phyloP scores from a whole-genome alignment of 37 sponge, comb jelly and placozoan species.

The Bolinopsis microptera region DNA sequence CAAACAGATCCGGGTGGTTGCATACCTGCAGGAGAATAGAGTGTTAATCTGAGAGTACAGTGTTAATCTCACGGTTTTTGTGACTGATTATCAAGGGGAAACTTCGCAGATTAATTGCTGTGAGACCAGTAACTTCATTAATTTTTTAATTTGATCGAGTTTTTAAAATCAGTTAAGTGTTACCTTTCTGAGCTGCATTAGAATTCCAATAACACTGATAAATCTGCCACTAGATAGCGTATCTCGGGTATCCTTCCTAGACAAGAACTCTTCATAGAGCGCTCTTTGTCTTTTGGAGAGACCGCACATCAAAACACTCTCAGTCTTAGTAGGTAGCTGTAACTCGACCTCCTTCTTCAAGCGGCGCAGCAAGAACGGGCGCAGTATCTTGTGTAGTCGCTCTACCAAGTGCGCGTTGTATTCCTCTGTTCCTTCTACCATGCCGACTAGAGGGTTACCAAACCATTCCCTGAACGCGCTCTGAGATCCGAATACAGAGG shows the following conservation, averaged over 20 bases:
- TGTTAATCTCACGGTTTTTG: too few relatives aligned
- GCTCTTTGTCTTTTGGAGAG: slow-evolving; percentile 95
- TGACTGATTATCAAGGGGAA: too few relatives aligned
- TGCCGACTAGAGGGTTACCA: slow-evolving; percentile 96
- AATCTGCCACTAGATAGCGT: slow-evolving; percentile 67
- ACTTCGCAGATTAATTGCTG: too few relatives aligned
- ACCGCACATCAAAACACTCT: slow-evolving; percentile 84
- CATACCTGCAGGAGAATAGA: slow-evolving; percentile 80
- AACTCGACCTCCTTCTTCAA: slow-evolving; percentile 95
- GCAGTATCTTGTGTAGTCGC: slow-evolving; percentile 93
- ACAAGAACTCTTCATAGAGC: slow-evolving; percentile 98
- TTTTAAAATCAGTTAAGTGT: too few relatives aligned
- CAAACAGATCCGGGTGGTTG: slow-evolving; percentile 99
- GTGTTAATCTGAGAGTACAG: too few relatives aligned
- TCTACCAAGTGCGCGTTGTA: slow-evolving; percentile 90
- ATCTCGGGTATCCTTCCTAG: slow-evolving; percentile 68
- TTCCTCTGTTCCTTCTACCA: slow-evolving; percentile 98
- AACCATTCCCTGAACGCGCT: slow-evolving; percentile 99
- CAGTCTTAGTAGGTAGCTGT: slow-evolving; percentile 97
- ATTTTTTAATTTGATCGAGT: too few relatives aligned
- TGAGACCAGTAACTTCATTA: too few relatives aligned
- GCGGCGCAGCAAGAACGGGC: slow-evolving; percentile 94
- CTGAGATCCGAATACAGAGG: slow-evolving; percentile 93
- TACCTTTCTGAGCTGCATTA: slow-evolving; percentile 99
- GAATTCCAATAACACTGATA: slow-evolving; percentile 95